Evolutionary conservation across 2,888 invertebrate genomes (phyloP), one percentile per base, ranked within the genome.

Genomic region (Drosophila acutilabella): DNA sequence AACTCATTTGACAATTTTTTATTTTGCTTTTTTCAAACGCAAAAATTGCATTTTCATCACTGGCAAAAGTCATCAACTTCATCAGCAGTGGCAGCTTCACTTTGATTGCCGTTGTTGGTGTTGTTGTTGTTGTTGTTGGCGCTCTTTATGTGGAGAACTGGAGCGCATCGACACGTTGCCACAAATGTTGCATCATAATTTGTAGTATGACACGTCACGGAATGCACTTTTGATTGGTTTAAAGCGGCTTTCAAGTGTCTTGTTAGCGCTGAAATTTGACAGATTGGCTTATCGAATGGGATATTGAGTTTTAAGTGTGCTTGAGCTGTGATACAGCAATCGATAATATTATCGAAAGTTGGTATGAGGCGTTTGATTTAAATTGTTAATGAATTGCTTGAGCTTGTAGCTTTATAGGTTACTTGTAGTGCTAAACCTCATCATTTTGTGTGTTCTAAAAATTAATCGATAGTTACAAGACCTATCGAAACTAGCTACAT

Each of bases 1-100:
- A 64, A 75, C 72, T 66, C 74, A 87, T 84, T 79, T 84, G 88
- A 81, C 81, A 89, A 64, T 64, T 80, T 77, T 77, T 52, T 18
- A 54, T 45, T 59, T 51, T 44, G 53, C 26, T 20, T 62, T 78
- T 64, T 84, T 74, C 47, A 52, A 54, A 48, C 50, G 65, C n/a
- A n/a, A n/a, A n/a, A n/a, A n/a, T n/a, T n/a, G n/a, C 73, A 71
- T 67, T 74, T 74, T 71, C 71, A 66, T 76, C 66, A 66, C 23
- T 23, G 23, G 23, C 23, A 23, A 56, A 40, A 61, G 74, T 62
- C 61, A 52, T 62, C 67, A 57, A 8, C 30, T 30, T 30, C 2
- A 30, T 48, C 33, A 52, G 48, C 64, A 70, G 38, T 41, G 33
- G 44, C 65, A 54, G 56, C 74, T 66, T 52, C 61, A 33, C 58